Evolutionary conservation across 2,113 vertebrate species (phyloP).

Genomic region (Aramus guarauna): DNA sequence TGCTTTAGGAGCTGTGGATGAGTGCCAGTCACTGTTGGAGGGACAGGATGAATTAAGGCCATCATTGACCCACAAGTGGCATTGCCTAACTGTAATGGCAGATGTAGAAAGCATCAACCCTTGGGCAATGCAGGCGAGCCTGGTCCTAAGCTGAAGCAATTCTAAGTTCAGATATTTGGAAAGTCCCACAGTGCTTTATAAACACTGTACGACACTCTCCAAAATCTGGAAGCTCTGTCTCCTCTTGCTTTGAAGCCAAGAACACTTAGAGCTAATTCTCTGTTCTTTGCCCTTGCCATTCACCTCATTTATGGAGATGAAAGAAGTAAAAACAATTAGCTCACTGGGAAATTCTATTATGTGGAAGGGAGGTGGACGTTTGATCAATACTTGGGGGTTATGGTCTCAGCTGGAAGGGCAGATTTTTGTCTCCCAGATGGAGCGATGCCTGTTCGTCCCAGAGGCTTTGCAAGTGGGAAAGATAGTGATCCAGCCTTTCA

Average conservation of each 20-base stretch:
- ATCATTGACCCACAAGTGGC: neutral
- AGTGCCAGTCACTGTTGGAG: neutral
- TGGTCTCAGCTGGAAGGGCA: conserved; percentile 36
- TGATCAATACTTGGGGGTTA: conserved; percentile 54
- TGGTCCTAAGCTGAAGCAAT: neutral
- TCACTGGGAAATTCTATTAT: conserved; percentile 53
- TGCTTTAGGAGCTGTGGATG: neutral
- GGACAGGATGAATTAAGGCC: neutral
- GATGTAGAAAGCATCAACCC: neutral
- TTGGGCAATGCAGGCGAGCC: neutral
- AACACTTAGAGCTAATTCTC: conserved; percentile 50
- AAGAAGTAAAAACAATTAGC: conserved; percentile 68
- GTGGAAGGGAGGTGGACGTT: conserved; percentile 26
- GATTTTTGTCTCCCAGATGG: conserved; percentile 50
- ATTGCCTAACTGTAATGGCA: neutral
- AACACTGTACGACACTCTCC: neutral
- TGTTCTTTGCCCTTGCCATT: conserved; percentile 52
- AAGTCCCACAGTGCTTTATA: neutral
- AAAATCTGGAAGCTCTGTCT: conserved; percentile 13
- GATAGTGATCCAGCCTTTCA: neutral
- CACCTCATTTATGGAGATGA: conserved; percentile 62
- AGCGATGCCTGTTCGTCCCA: conserved; percentile 24
- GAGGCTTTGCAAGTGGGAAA: neutral
- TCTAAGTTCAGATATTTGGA: neutral
- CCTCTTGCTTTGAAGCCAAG: conserved; percentile 49